These are phyloP conservation scores for Hydrozoanthus tunicans DNA, from an alignment of 64 coral and sea anemone genomes.

Conservation along the genomic window DNA sequence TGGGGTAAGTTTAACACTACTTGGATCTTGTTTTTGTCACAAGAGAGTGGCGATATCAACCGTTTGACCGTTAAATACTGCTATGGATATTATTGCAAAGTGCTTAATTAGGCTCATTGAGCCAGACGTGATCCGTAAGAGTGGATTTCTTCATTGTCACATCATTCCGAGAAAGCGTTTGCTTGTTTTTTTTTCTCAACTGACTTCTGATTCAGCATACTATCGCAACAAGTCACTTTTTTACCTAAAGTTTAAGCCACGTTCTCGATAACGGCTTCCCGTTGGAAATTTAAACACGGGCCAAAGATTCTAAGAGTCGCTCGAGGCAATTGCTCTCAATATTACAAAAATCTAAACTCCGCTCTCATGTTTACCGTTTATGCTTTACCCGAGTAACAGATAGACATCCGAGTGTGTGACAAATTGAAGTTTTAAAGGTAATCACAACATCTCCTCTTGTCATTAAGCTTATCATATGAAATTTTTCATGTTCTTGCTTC, in stretches of 20 bases:
- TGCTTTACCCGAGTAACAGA: slow-evolving; percentile 36
- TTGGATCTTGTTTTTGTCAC: slow-evolving; percentile 51
- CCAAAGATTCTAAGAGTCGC: slow-evolving; percentile 55
- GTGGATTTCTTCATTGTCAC: slow-evolving; percentile 45
- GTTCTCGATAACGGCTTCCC: slow-evolving; percentile 7
- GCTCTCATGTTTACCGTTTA: slow-evolving; percentile 25
- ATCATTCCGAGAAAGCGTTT: slow-evolving; percentile 15
- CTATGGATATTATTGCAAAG: slow-evolving; percentile 67
- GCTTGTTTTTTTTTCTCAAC: slow-evolving; percentile 30
- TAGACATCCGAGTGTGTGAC: slow-evolving; percentile 14
- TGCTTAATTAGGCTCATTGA: slow-evolving; percentile 84
- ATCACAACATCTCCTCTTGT: background rate
- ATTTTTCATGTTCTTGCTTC: slow-evolving; percentile 37
- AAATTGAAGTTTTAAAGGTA: slow-evolving; percentile 32
- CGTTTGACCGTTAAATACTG: slow-evolving; percentile 75
- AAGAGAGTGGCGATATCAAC: background rate
- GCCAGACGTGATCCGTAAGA: slow-evolving; percentile 24
- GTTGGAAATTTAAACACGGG: slow-evolving; percentile 46
- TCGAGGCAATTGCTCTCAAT: slow-evolving; percentile 34
- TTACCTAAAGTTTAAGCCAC: background rate
- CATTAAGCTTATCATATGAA: slow-evolving; percentile 36
- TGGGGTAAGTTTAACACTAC: slow-evolving; percentile 51
- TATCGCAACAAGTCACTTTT: background rate
- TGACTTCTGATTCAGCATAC: background rate
- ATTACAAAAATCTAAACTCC: slow-evolving; percentile 9